A percentile compares a stretch with the other conserved stretches of the same genome.
These are phyloP conservation scores for Coregonus ussuriensis DNA, from an alignment of 2,797 vertebrate species.

Conservation along the genomic window DNA sequence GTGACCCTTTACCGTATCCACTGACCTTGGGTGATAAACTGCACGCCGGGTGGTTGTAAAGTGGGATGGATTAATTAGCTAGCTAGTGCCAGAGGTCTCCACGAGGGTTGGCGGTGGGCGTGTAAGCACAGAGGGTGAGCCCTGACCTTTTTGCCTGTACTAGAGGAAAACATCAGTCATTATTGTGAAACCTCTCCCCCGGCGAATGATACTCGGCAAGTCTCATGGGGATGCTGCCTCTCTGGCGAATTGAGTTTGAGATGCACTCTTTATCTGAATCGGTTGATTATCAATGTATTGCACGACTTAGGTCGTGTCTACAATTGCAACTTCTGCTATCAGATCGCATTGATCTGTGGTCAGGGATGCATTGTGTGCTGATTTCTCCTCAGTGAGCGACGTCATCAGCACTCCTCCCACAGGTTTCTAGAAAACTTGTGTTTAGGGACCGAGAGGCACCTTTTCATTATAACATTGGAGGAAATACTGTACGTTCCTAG, in stretches of 20 bases:
- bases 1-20: constrained; percentile 65
- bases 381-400: too few relatives aligned
- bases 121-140: constrained; percentile 48
- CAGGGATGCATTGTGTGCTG: too few relatives aligned
- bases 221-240: neutral
- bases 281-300: neutral
- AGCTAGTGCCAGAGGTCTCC: constrained; percentile 44
- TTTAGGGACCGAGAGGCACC: too few relatives aligned
- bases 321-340: too few relatives aligned
- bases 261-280: neutral
- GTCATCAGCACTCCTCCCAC: too few relatives aligned
- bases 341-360: too few relatives aligned
- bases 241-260: neutral
- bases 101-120: constrained; percentile 51
- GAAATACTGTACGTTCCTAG: too few relatives aligned
- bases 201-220: neutral
- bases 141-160: constrained; percentile 54
- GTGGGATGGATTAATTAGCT: constrained; percentile 71
- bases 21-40: constrained; percentile 62
- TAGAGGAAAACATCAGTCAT: constrained; percentile 58
- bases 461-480: too few relatives aligned
- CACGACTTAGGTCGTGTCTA: neutral
- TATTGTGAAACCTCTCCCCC: constrained; percentile 5
- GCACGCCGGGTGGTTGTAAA: constrained; percentile 61
- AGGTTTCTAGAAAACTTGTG: too few relatives aligned